These are phyloP conservation scores for Leptoteleia sp. DNA, from an alignment of 1,140 invertebrate species.

Conservation along the genomic window DNA sequence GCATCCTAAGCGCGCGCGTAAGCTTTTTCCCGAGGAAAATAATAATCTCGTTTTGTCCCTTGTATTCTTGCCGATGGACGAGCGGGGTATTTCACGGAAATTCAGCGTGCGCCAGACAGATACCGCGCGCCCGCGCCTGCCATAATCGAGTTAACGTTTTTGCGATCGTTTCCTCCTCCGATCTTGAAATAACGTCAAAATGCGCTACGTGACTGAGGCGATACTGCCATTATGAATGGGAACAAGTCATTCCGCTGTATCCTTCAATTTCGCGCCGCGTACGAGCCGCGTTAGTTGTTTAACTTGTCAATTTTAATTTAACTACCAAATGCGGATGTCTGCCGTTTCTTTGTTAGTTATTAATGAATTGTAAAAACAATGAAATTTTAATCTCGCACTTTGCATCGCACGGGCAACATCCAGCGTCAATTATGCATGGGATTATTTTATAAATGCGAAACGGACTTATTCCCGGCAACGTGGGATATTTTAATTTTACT, in stretches of 20 bases:
- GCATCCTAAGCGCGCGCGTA: conserved; percentile 44
- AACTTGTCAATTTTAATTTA: conserved; percentile 27
- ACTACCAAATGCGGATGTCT: background rate
- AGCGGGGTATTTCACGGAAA: conserved; percentile 47
- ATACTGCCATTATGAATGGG: conserved; percentile 47
- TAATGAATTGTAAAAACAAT: too few relatives aligned
- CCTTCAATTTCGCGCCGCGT: conserved; percentile 11
- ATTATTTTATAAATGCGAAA: too few relatives aligned
- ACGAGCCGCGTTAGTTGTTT: background rate
- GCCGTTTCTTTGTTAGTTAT: too few relatives aligned
- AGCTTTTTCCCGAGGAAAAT: conserved; percentile 54
- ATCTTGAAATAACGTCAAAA: conserved; percentile 59
- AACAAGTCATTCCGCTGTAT: conserved; percentile 32
- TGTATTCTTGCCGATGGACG: conserved; percentile 33
- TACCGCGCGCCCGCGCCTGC: conserved; percentile 1
- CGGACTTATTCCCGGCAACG: too few relatives aligned
- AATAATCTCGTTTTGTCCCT: conserved; percentile 60
- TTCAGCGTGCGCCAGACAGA: conserved; percentile 35
- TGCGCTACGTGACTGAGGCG: conserved; percentile 45
- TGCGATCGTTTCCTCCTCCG: conserved; percentile 42
- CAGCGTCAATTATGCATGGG: too few relatives aligned
- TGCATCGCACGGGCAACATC: too few relatives aligned
- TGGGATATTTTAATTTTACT: too few relatives aligned
- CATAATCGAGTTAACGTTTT: conserved; percentile 53
- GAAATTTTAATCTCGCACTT: too few relatives aligned